phyloP scores from a whole-genome alignment of 1,140 invertebrate species.

The Sarcophaga bullata region DNA sequence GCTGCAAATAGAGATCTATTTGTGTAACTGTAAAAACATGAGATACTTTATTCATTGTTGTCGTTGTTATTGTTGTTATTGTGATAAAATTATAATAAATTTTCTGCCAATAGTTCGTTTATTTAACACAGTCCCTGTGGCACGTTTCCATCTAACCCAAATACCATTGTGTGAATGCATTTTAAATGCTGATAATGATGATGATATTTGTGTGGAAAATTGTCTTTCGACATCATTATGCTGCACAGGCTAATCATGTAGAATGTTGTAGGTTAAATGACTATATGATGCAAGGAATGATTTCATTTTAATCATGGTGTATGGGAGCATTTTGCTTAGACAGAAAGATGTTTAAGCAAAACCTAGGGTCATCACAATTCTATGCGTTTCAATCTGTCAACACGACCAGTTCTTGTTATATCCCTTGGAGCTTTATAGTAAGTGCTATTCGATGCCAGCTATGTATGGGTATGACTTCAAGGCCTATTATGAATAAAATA shows the following conservation, averaged over 20 bases:
- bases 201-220: not conserved
- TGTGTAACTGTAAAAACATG: not conserved
- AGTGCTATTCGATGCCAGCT: no score
- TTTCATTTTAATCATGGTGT: not conserved
- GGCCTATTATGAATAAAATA: no score
- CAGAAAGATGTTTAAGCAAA: no score
- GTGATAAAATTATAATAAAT: not conserved
- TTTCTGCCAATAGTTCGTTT: conserved; percentile 24
- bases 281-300: not conserved
- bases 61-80: not conserved
- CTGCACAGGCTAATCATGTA: no score
- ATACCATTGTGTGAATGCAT: conserved; percentile 23
- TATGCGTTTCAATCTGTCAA: no score
- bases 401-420: no score
- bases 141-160: conserved; percentile 16
- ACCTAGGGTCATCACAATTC: no score
- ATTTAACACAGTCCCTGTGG: conserved; percentile 36
- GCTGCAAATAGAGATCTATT: not conserved
- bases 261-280: no score
- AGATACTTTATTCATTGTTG: not conserved
- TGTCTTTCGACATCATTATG: no score
- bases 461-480: no score
- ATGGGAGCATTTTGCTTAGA: no score
- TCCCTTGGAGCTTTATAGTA: no score
- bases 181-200: conserved; percentile 3